These are phyloP conservation scores for Phataginus tricuspis DNA, from an alignment of 2,797 vertebrate species.

Conservation along the genomic window DNA sequence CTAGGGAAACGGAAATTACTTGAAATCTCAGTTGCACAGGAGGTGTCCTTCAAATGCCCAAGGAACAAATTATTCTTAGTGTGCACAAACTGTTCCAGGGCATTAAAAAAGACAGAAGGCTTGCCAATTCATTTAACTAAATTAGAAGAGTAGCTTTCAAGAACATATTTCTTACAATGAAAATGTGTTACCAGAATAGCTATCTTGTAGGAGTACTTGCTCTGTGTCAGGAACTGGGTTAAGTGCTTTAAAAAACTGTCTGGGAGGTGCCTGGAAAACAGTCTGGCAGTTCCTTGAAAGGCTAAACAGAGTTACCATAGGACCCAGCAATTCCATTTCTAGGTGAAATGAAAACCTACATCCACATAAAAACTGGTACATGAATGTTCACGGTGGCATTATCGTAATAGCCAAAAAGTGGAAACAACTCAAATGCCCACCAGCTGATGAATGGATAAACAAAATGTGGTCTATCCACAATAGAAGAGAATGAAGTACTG, in stretches of 20 bases:
- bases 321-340: neutral
- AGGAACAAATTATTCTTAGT: conserved; percentile 6
- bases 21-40: conserved; percentile 19
- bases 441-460: neutral
- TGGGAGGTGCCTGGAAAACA: neutral
- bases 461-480: neutral
- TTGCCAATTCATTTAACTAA: neutral
- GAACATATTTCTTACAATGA: neutral
- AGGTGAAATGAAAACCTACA: neutral
- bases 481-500: neutral
- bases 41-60: neutral
- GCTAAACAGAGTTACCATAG: neutral
- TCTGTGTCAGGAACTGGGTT: neutral
- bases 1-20: neutral
- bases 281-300: neutral
- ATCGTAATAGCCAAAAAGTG: neutral
- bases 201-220: neutral
- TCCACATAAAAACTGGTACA: neutral
- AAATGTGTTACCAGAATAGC: neutral
- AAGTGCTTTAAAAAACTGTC: neutral
- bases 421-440: neutral
- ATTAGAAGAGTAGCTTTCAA: neutral
- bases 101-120: conserved; percentile 11
- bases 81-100: neutral
- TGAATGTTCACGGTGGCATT: neutral